Conservation (phyloP, 2,888 invertebrate genomes). For the Netelia melanura region DNA sequence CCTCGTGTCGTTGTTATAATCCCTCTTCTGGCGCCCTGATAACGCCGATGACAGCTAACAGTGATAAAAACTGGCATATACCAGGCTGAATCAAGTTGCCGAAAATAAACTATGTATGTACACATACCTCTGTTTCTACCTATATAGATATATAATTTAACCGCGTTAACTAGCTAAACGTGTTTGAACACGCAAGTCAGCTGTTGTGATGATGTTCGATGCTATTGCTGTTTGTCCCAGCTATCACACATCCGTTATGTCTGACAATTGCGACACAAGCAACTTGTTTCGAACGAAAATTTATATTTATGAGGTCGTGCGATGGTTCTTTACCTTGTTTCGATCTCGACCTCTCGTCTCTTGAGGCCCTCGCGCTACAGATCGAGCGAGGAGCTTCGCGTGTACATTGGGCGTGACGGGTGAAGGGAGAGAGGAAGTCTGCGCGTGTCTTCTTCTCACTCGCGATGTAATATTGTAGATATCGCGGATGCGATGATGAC, state of each 20-base stretch:
- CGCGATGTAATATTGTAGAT: slow-evolving; percentile 34
- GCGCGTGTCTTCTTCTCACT: slow-evolving; percentile 1
- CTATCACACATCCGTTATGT: slow-evolving; percentile 24
- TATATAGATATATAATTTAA: background rate
- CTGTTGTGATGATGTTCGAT: slow-evolving; percentile 5
- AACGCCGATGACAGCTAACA: slow-evolving; percentile 1
- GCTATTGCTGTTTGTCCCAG: slow-evolving; percentile 1
- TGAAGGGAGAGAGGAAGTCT: background rate
- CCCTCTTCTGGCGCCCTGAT: slow-evolving; percentile 5
- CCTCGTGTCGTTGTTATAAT: slow-evolving; percentile 4
- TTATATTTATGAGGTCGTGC: slow-evolving; percentile 48
- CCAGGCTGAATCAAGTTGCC: background rate
- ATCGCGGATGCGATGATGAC: slow-evolving; percentile 50
- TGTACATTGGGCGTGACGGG: too few species aligned
- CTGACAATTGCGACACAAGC: slow-evolving; percentile 3
- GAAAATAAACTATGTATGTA: background rate
- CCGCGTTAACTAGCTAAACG: slow-evolving; percentile 19
- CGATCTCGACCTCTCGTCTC: background rate
- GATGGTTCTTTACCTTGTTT: slow-evolving; percentile 24
- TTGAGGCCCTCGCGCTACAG: background rate
- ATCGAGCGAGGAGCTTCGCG: background rate
- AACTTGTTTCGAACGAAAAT: slow-evolving; percentile 37
- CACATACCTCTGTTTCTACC: too few species aligned
- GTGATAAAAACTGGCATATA: slow-evolving; percentile 1
- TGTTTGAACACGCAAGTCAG: background rate